Evolutionary conservation across 2,113 vertebrate species (phyloP).

Genomic region (Semicossyphus pulcher): DNA sequence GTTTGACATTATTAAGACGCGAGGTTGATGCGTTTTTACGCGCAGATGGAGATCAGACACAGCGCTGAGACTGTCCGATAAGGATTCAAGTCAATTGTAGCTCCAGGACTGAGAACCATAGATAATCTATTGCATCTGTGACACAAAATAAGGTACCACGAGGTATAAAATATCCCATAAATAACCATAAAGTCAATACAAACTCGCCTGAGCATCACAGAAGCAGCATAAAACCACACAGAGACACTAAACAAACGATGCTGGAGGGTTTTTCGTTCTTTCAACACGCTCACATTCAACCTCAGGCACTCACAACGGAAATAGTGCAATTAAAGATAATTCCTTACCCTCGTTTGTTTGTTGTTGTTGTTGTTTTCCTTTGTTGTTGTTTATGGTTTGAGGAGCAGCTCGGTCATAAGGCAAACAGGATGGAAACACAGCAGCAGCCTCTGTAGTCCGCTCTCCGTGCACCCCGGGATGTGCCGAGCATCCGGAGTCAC

Average conservation of each 20-base stretch:
- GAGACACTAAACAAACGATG: neutral
- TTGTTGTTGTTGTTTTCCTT: conserved; percentile 15
- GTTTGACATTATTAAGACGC: neutral
- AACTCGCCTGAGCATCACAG: neutral
- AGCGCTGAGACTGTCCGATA: neutral
- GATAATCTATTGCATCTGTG: too few species aligned
- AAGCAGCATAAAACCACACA: neutral
- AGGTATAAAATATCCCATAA: neutral
- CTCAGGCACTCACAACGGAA: neutral
- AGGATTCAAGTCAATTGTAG: neutral
- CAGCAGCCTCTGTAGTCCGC: conserved; percentile 49
- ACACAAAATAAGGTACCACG: neutral
- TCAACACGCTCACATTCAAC: neutral
- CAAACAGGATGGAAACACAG: conserved; percentile 28
- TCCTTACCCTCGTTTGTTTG: conserved; percentile 49
- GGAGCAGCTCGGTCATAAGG: conserved; percentile 29
- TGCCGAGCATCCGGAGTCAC: conserved; percentile 55
- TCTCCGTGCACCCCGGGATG: conserved; percentile 50
- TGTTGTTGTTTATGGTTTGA: conserved; percentile 27
- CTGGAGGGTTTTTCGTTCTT: neutral
- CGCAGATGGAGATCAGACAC: neutral
- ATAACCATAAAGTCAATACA: neutral
- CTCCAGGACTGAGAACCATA: neutral
- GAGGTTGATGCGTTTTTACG: conserved; percentile 47
- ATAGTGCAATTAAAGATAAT: neutral